Conservation (phyloP, 2,113 vertebrate genomes). For the Trogon surrucura region DNA sequence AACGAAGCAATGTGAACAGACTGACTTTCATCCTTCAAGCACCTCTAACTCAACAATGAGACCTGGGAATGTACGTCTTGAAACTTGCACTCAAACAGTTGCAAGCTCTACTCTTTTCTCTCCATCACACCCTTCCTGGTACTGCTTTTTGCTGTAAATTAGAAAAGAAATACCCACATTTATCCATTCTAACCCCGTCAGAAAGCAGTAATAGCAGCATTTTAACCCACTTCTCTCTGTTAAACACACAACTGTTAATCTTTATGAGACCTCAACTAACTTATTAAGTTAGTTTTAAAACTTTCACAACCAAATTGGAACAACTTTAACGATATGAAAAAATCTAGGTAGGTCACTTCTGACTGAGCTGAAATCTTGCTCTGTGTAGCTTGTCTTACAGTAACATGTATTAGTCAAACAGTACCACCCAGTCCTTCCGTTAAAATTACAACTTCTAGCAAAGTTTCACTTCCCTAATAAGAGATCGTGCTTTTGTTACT, state of each 20-base stretch:
- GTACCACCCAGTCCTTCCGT: not conserved
- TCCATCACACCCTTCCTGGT: not conserved
- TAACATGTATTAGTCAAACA: not conserved
- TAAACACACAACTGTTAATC: not conserved
- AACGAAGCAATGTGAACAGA: not conserved
- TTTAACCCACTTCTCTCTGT: not conserved
- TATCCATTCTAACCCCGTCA: not conserved
- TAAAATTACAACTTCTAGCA: not conserved
- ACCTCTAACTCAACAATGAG: not conserved
- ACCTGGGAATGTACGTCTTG: not conserved
- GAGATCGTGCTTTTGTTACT: not conserved
- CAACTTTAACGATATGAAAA: not conserved
- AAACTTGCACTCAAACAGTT: not conserved
- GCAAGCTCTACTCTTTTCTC: not conserved
- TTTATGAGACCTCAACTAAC: not conserved
- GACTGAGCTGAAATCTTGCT: not conserved
- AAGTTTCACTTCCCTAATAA: not conserved
- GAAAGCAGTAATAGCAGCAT: not conserved
- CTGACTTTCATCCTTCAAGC: not conserved
- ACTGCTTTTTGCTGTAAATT: not conserved
- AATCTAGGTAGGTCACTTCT: not conserved
- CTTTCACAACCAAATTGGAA: not conserved
- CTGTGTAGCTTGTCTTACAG: not conserved
- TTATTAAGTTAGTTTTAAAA: not conserved
- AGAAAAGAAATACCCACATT: not conserved